A percentile compares a stretch with the other conserved stretches of the same genome.
Evolutionary conservation across 2,113 vertebrate species (phyloP).

Genomic region (Myotis davidii): DNA sequence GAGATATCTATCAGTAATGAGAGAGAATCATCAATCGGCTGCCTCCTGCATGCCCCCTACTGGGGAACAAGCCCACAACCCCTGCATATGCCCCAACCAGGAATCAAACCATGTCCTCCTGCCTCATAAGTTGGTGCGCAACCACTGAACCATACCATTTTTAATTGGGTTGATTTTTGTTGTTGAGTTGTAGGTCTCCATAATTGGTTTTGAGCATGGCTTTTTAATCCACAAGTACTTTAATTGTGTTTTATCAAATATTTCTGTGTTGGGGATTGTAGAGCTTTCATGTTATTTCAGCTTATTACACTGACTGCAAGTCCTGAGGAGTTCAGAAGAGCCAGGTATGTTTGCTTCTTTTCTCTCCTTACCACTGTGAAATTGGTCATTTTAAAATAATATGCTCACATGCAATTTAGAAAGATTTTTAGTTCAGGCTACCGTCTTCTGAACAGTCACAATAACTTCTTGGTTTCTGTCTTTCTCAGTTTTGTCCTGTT

Average conservation of each 20-base stretch:
- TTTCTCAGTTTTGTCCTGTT: neutral
- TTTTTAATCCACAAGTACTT: neutral
- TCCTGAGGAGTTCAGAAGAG: neutral
- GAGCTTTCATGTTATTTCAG: neutral
- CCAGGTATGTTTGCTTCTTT: neutral
- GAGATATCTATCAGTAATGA: too few species aligned
- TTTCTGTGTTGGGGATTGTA: neutral
- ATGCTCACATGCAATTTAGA: neutral
- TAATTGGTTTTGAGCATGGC: neutral
- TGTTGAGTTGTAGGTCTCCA: neutral
- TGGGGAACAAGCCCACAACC: too few species aligned
- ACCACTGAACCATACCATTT: neutral
- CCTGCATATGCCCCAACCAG: too few species aligned
- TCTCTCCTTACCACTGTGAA: neutral
- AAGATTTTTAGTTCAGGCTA: neutral
- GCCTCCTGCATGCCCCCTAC: too few species aligned
- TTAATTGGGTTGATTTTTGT: neutral
- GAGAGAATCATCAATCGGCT: too few species aligned
- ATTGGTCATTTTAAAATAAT: neutral
- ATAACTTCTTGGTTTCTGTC: neutral
- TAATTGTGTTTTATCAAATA: constrained; percentile 6
- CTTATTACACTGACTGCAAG: neutral
- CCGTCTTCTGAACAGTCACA: neutral
- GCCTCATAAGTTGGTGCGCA: too few species aligned
- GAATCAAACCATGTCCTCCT: too few species aligned